A percentile compares a stretch with the other conserved stretches of the same genome.
These are phyloP conservation scores for Petrophora chlorosata DNA, from an alignment of 2,888 invertebrate genomes.

Conservation along the genomic window DNA sequence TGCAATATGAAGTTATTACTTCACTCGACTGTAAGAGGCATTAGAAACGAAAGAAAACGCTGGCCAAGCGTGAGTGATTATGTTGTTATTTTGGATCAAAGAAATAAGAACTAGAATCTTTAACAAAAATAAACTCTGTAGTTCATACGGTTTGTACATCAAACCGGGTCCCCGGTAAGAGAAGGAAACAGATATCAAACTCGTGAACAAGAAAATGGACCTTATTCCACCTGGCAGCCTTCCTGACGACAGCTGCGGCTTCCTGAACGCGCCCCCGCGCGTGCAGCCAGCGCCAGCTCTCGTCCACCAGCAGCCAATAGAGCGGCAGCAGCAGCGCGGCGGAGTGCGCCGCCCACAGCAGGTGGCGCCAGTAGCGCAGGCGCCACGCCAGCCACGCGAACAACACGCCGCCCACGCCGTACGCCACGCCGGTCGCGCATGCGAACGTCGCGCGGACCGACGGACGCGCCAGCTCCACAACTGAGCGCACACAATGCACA, in stretches of 20 bases:
- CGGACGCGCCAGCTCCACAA: conserved; percentile 69
- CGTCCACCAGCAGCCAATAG: conserved; percentile 87
- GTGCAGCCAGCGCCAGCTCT: conserved; percentile 90
- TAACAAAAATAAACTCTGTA: too few relatives aligned
- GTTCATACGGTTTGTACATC: too few relatives aligned
- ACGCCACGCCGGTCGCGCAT: conserved; percentile 69
- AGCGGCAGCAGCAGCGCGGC: conserved; percentile 87
- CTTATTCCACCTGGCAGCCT: conserved; percentile 86
- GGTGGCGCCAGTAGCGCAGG: conserved; percentile 86
- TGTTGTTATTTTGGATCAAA: too few relatives aligned
- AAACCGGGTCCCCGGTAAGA: too few relatives aligned
- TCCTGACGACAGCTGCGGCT: conserved; percentile 83
- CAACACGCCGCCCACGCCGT: conserved; percentile 83
- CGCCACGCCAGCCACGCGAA: conserved; percentile 65
- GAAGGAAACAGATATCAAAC: neutral
- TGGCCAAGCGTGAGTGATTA: too few relatives aligned
- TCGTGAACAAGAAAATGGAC: conserved; percentile 42
- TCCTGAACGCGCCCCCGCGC: conserved; percentile 82
- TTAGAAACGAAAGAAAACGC: too few relatives aligned
- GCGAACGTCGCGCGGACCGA: conserved; percentile 69
- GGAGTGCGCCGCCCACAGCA: conserved; percentile 86
- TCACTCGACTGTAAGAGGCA: too few relatives aligned
- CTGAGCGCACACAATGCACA: conserved; percentile 38
- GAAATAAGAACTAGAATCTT: too few relatives aligned
- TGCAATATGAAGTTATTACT: conserved; percentile 31